Conservation (phyloP, 2,888 invertebrate genomes). For the Scaptomyza polygonia region DNA sequence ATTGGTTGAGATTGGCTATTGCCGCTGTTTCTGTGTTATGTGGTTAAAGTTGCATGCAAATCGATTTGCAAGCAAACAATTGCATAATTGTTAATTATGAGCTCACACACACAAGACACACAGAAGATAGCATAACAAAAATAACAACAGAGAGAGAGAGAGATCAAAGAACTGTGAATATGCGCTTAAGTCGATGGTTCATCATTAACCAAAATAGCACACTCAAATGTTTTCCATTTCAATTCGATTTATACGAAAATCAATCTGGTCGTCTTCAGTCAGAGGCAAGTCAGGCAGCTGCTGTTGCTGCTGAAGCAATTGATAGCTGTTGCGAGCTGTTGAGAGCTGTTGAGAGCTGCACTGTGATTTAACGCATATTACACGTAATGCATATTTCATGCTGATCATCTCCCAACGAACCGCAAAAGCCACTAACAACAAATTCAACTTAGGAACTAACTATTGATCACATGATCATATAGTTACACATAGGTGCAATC, state of each 20-base stretch:
- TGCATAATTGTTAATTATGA: constrained; percentile 73
- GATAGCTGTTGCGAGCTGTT: constrained; percentile 4
- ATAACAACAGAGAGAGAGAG: not conserved
- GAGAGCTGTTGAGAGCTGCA: constrained; percentile 29
- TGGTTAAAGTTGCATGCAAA: constrained; percentile 58
- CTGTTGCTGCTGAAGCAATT: constrained; percentile 20
- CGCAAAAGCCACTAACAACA: constrained; percentile 60
- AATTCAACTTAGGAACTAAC: constrained; percentile 35
- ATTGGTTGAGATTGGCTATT: no score
- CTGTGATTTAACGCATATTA: constrained; percentile 73
- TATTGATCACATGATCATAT: constrained; percentile 51
- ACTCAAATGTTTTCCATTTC: constrained; percentile 57
- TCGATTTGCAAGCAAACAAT: constrained; percentile 70
- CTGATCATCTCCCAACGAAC: constrained; percentile 51
- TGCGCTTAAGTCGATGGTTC: constrained; percentile 4
- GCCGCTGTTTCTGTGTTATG: constrained; percentile 12
- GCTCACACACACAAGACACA: constrained; percentile 17
- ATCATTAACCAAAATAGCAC: constrained; percentile 41
- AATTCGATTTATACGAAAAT: constrained; percentile 77
- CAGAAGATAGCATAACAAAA: not conserved
- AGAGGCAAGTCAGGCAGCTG: constrained; percentile 15
- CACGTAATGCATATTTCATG: constrained; percentile 70
- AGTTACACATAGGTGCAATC: constrained; percentile 32
- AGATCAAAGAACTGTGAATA: not conserved
- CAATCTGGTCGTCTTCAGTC: constrained; percentile 55